Evolutionary conservation across 1,140 invertebrate species (phyloP), one percentile per base, ranked within the genome.

Genomic region (Chelonus insularis): DNA sequence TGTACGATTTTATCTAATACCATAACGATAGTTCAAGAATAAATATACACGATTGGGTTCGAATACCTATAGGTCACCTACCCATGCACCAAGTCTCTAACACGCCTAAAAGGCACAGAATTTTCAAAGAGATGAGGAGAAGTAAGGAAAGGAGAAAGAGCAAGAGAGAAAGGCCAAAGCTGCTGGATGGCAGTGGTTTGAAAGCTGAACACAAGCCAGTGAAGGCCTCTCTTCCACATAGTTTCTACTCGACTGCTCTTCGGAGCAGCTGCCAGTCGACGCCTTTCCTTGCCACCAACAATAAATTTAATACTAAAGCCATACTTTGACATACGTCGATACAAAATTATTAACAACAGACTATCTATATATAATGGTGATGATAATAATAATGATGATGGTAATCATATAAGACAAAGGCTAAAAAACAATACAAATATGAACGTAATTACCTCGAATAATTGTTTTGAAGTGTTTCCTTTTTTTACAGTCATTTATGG

Each of bases 281-380:
- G 66, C 67, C 69, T 67, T 63, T 67, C 60, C 63, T 62, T 59
- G 67, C 60, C 68, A 67, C 54, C 36, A 65, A 68, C 64, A 66
- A 67, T 67, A 64, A 68, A 67, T 67, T 68, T 66, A 47, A 62
- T 64, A 43, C 43, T 34, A 20, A 57, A 57, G 43, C 23, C 23
- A 29, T 57, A 45, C 56, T 29, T 34, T 57, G 56, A 57, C 56
- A 48, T 43, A 62, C 36, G 52, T 48, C 52, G 12, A 48, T 43
- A 56, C 29, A 21, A 48, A 56, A 62, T 62, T 62, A 56, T 62
- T 23, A 43, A 43, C 41, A 14, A 16, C 41, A 18, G 36, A 39
- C 16, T 7, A 29, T 29, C 25, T 7, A 29, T 4, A 29, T 29
- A 29, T 29, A 29, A 29, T 7, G 3, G 25, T 7, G 7, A 7